Evolutionary conservation across 2,113 vertebrate genomes (phyloP).

Genomic region (Scartelaos histophorus): DNA sequence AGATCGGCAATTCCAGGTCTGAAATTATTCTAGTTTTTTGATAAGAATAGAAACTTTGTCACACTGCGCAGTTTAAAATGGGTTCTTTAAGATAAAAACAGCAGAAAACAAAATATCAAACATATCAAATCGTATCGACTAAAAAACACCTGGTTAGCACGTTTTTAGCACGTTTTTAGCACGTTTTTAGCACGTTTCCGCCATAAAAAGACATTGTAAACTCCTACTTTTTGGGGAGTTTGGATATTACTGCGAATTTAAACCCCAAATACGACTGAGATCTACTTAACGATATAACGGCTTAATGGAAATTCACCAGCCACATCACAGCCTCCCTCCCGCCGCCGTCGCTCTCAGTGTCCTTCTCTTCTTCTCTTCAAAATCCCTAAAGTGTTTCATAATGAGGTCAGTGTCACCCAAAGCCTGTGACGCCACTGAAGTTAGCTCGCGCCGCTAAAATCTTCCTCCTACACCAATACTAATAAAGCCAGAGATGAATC

Average conservation of each 20-base stretch:
- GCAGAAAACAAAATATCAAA: too few relatives aligned
- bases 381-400: neutral
- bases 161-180: too few relatives aligned
- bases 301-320: neutral
- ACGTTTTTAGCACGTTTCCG: too few relatives aligned
- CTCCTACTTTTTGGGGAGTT: too few relatives aligned
- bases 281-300: neutral
- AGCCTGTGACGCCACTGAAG: conserved; percentile 17
- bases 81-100: too few relatives aligned
- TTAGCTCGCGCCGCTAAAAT: conserved; percentile 37
- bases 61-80: too few relatives aligned
- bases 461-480: conserved; percentile 37
- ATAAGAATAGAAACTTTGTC: too few relatives aligned
- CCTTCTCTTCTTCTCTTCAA: neutral
- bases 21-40: too few relatives aligned
- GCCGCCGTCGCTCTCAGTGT: neutral
- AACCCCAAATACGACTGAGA: neutral
- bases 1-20: too few relatives aligned
- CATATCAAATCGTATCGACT: too few relatives aligned
- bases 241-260: neutral
- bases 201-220: too few relatives aligned
- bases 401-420: conserved; percentile 29
- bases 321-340: neutral
- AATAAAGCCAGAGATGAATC: conserved; percentile 61
- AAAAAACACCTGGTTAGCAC: too few relatives aligned